Conservation (phyloP, 2,113 vertebrate genomes). For the Amia ocellicauda region DNA sequence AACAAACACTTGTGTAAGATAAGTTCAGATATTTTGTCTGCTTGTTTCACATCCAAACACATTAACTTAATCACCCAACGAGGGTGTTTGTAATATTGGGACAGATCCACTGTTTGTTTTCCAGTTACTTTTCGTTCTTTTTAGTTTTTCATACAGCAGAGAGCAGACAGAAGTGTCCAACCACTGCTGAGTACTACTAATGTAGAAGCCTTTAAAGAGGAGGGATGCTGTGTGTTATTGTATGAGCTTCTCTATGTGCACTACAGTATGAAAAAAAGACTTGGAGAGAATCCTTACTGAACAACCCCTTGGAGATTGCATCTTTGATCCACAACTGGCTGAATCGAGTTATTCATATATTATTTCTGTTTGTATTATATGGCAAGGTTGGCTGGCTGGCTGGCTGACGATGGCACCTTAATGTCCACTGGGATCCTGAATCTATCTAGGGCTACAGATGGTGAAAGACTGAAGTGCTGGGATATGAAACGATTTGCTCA, state of each 20-base stretch:
- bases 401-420: conserved; percentile 40
- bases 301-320: conserved; percentile 28
- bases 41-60: no score
- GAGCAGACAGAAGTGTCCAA: neutral
- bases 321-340: conserved; percentile 18
- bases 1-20: no score
- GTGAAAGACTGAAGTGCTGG: neutral
- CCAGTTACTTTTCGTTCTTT: no score
- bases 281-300: neutral
- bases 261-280: neutral
- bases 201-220: neutral
- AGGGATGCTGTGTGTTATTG: conserved; percentile 5
- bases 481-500: neutral
- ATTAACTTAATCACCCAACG: no score
- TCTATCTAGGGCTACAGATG: neutral
- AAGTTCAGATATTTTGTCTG: no score
- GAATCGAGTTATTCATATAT: conserved; percentile 4
- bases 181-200: neutral
- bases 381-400: conserved; percentile 31
- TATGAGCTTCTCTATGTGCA: neutral
- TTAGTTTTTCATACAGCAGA: neutral
- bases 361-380: conserved; percentile 32
- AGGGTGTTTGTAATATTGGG: no score
- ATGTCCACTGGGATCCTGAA: conserved; percentile 53
- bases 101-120: no score